Evolutionary conservation across 2,113 vertebrate genomes (phyloP).

Genomic region (Nerophis ophidion): DNA sequence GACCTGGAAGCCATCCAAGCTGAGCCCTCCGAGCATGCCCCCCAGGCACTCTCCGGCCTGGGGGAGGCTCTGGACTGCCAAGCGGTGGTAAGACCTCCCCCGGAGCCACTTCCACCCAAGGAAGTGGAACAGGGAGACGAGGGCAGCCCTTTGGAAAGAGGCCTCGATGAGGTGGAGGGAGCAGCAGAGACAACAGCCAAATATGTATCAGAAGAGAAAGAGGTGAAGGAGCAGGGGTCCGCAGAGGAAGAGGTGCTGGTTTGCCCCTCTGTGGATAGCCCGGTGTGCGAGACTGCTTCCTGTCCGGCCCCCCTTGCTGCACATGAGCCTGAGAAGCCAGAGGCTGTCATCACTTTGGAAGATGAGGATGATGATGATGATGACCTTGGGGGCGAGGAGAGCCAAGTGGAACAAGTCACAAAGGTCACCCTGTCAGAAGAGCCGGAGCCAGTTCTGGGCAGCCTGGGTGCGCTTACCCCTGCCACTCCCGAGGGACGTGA

Average conservation of each 20-base stretch:
- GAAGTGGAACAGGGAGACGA: constrained; percentile 44
- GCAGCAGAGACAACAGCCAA: constrained; percentile 29
- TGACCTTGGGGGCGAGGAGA: constrained; percentile 34
- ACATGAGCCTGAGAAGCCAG: constrained; percentile 46
- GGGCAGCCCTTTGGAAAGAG: constrained; percentile 28
- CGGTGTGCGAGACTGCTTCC: constrained; percentile 49
- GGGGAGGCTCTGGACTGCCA: constrained; percentile 59
- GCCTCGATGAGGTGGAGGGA: constrained; percentile 41
- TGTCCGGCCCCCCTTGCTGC: constrained; percentile 48
- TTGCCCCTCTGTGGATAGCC: constrained; percentile 51
- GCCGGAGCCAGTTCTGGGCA: constrained; percentile 25
- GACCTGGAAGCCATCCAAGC: constrained; percentile 81
- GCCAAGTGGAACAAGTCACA: constrained; percentile 39
- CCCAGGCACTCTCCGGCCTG: constrained; percentile 49
- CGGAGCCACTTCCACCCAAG: constrained; percentile 49
- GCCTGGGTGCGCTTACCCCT: constrained; percentile 49
- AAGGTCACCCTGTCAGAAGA: constrained; percentile 53
- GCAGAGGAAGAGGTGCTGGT: constrained; percentile 54
- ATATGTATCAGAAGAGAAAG: constrained; percentile 49
- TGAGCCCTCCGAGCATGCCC: constrained; percentile 54
- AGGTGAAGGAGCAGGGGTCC: constrained; percentile 36
- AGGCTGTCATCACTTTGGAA: constrained; percentile 56
- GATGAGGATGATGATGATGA: constrained; percentile 57
- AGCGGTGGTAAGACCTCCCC: constrained; percentile 55
- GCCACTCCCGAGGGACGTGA: constrained; percentile 29